phyloP scores from a whole-genome alignment of 2,113 vertebrate genomes.

The Protomyctophum bolini region DNA sequence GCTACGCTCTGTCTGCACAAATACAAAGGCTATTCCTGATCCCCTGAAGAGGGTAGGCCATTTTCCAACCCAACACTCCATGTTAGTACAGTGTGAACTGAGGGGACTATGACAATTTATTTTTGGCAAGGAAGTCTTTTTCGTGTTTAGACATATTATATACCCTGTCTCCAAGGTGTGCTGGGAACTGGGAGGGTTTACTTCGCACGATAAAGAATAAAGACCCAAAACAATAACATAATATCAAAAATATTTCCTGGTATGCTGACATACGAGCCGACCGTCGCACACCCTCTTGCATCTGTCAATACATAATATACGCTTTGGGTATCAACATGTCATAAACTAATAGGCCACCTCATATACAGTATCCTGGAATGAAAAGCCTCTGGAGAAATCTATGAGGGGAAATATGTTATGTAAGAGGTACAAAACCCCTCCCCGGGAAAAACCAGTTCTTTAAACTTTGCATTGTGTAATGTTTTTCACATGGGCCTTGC shows the following conservation, averaged over 20 bases:
- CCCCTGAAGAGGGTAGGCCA: background rate
- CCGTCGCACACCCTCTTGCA: background rate
- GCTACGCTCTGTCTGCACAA: conserved; percentile 16
- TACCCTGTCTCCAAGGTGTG: too few species aligned
- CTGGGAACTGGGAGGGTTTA: too few species aligned
- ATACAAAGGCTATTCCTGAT: conserved; percentile 47
- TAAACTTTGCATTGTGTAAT: conserved; percentile 1
- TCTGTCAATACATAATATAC: background rate
- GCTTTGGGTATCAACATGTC: conserved; percentile 11
- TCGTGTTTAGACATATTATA: too few species aligned
- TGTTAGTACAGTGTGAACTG: background rate
- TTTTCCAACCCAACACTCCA: conserved; percentile 15
- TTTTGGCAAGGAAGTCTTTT: too few species aligned
- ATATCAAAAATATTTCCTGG: too few species aligned
- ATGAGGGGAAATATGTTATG: conserved; percentile 55
- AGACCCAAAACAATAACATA: too few species aligned
- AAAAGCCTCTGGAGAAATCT: conserved; percentile 23
- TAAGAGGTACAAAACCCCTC: conserved; percentile 38
- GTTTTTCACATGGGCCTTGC: too few species aligned
- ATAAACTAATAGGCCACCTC: background rate
- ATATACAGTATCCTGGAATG: conserved; percentile 5
- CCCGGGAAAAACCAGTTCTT: conserved; percentile 54
- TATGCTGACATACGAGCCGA: conserved; percentile 6
- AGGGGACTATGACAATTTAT: background rate
- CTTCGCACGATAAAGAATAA: too few species aligned